Evolutionary conservation across 2,888 invertebrate genomes (phyloP).

Genomic region (Volucella bombylans): DNA sequence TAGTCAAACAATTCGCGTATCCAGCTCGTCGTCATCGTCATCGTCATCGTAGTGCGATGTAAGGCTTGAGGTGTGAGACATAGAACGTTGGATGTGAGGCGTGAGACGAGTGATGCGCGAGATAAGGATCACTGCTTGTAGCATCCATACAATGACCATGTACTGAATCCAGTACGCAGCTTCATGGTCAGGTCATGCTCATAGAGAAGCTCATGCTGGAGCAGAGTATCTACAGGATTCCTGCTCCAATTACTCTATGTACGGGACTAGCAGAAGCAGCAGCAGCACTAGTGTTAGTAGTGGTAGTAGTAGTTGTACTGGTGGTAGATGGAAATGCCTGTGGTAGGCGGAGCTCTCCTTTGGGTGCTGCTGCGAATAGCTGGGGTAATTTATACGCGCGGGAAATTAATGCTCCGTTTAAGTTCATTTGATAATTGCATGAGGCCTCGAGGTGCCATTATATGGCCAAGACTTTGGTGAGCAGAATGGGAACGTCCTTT

Average conservation of each 20-base stretch:
- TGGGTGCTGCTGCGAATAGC: constrained; percentile 45
- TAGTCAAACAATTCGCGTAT: constrained; percentile 70
- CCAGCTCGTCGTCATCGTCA: constrained; percentile 39
- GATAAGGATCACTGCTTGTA: constrained; percentile 68
- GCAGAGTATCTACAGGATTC: constrained; percentile 20
- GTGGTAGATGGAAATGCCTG: constrained; percentile 41
- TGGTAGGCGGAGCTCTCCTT: constrained; percentile 70
- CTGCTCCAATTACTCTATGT: constrained; percentile 59
- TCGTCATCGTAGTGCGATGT: not conserved
- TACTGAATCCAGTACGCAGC: constrained; percentile 59
- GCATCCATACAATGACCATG: constrained; percentile 51
- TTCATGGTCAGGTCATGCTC: constrained; percentile 68
- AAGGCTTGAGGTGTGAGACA: not conserved
- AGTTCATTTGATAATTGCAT: constrained; percentile 83
- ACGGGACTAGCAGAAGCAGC: not conserved
- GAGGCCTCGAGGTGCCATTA: constrained; percentile 82
- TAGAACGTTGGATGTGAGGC: not conserved
- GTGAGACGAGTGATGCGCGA: constrained; percentile 64
- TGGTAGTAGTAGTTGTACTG: not conserved
- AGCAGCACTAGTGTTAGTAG: constrained; percentile 14
- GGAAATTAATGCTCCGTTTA: constrained; percentile 79
- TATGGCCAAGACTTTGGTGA: constrained; percentile 69
- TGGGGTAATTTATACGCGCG: constrained; percentile 77
- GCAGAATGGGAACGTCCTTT: constrained; percentile 70
- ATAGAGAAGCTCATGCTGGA: constrained; percentile 49